Base-by-base conservation (phyloP, 2,113 vertebrate species). In the Seriola rivoliana region DNA sequence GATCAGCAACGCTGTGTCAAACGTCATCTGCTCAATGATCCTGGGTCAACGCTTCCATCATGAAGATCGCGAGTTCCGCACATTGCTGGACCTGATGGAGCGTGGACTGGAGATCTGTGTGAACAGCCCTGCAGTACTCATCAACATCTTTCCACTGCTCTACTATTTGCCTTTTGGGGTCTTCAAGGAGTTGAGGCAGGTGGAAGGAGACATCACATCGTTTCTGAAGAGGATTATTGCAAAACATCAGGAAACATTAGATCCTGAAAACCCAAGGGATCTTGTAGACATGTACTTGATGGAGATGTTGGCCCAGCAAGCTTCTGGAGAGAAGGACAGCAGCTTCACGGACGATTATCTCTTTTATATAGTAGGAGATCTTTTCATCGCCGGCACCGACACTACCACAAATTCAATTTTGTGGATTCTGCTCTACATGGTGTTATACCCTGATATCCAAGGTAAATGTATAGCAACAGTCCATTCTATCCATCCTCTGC, bases 351-450 rank as follows among this genome's bases (percentile, higher is more conserved):
- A 98, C 2, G 97, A 99, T 6, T 98, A 99, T 77, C 92, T 99
- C 7, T 97, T 99, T 85, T 98, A 97, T 80, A 97, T 99, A 76
- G 97, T 99, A 12, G 96, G 96, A 10, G 98, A 99, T 86, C 97
- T 99, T 52, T 99, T 99, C 86, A 95, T 99, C 0, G 98, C 98
- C 2, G 98, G 98, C 62, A 99, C 98, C 0, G 98, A 99, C 84
- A 99, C 98, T 1, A 99, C 97, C 13, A 95, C 97, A 8, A 99
- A 99, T 85, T 97, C 97, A 0, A 16, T 99, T n/a, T 92, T 99
- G 42, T 99, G 98, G 98, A 95, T 96, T 85, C 90, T 99, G 66
- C 95, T 99, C n/a, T 99, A 98, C 78, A 96, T 99, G 97, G 94
- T 94, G 13, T 83, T 96, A 74, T 86, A 97, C 70, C 97, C 96